Evolutionary conservation across 2,797 vertebrate species (phyloP).

Genomic region (Ciconia nigra): DNA sequence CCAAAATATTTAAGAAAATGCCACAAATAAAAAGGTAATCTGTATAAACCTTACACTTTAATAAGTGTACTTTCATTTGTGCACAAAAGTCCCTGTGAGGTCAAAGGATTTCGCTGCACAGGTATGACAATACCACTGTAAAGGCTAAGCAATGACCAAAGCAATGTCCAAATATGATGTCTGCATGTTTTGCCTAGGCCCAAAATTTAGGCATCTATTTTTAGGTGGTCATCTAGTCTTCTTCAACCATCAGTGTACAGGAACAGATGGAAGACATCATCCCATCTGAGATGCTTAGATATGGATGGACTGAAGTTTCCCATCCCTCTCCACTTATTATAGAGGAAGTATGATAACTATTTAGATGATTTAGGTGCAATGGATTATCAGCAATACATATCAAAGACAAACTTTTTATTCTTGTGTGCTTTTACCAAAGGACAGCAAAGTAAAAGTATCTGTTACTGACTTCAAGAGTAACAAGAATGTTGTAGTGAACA

Average conservation of each 20-base stretch:
- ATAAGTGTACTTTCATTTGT: background rate
- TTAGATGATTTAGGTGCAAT: background rate
- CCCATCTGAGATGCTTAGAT: background rate
- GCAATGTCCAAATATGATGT: background rate
- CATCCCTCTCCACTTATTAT: background rate
- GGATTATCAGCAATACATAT: background rate
- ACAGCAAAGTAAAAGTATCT: background rate
- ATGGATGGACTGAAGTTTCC: background rate
- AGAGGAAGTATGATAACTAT: background rate
- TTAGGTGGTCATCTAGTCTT: background rate
- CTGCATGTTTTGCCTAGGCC: background rate
- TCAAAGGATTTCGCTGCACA: background rate
- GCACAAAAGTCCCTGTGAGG: background rate
- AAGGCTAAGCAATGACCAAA: background rate
- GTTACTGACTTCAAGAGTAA: background rate
- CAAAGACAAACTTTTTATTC: background rate
- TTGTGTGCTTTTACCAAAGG: background rate
- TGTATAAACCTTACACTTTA: background rate
- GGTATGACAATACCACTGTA: background rate
- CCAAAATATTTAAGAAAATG: background rate
- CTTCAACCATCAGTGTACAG: background rate
- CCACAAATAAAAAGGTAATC: background rate
- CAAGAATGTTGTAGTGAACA: background rate
- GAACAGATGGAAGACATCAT: background rate
- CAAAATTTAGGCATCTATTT: background rate